Percentiles rank a stretch among this genome's conserved stretches.
Conservation (phyloP, 2,797 vertebrate species). For the Taeniopygia guttata region DNA sequence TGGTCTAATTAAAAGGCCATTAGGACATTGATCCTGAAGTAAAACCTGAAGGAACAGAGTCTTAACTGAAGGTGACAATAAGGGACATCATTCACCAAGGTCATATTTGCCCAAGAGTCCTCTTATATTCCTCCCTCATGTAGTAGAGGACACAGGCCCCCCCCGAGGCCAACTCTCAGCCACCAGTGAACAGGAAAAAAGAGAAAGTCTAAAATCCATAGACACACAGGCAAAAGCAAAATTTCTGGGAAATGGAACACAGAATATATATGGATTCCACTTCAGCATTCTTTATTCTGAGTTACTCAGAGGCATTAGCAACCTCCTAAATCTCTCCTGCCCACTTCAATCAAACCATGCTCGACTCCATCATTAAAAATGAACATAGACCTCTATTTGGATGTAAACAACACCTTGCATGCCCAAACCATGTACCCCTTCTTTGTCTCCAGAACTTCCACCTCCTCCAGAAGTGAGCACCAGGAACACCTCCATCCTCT, state of each 20-base stretch:
- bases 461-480: neutral
- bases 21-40: neutral
- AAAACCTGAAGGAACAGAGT: neutral
- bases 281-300: neutral
- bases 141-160: neutral
- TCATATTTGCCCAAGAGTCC: neutral
- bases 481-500: neutral
- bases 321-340: neutral
- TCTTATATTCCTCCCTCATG: neutral
- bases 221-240: rapidly evolving
- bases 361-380: neutral
- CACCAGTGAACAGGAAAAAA: neutral
- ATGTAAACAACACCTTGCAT: neutral
- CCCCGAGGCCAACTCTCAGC: neutral
- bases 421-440: neutral
- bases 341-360: neutral
- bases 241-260: neutral
- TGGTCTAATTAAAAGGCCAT: conserved; percentile 3
- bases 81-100: neutral
- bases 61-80: neutral
- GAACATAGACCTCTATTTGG: neutral
- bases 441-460: neutral
- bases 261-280: neutral
- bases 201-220: neutral
- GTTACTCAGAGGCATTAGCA: neutral